Percentiles rank a stretch among this genome's conserved stretches.
phyloP scores from a whole-genome alignment of 2,888 invertebrate genomes.

The Lordiphosa fenestrarum region DNA sequence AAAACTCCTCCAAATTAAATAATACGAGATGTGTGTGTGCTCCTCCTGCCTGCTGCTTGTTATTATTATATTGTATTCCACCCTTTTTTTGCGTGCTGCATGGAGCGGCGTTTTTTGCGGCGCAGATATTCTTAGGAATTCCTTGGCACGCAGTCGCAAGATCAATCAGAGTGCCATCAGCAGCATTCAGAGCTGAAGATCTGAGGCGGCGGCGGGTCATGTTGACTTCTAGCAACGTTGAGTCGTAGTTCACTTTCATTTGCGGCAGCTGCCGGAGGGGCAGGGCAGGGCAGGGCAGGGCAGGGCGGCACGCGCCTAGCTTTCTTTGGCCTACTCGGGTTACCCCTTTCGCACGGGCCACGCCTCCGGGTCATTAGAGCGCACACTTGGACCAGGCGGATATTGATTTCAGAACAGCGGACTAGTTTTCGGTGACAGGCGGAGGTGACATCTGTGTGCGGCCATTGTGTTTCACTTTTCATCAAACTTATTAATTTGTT shows the following conservation, averaged over 20 bases:
- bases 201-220: slow-evolving; percentile 16
- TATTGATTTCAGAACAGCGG: slow-evolving; percentile 62
- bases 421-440: slow-evolving; percentile 3
- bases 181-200: slow-evolving; percentile 29
- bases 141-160: slow-evolving; percentile 65
- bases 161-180: slow-evolving; percentile 64
- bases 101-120: slow-evolving; percentile 47
- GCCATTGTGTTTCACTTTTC: slow-evolving; percentile 67
- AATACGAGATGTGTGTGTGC: slow-evolving; percentile 44
- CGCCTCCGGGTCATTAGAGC: slow-evolving; percentile 60
- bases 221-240: slow-evolving; percentile 29
- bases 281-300: background rate
- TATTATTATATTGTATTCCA: slow-evolving; percentile 73
- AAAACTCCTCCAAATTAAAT: slow-evolving; percentile 65
- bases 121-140: slow-evolving; percentile 65
- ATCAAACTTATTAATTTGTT: slow-evolving; percentile 71
- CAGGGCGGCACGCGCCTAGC: slow-evolving; percentile 57
- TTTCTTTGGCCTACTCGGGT: slow-evolving; percentile 54
- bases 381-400: slow-evolving; percentile 68
- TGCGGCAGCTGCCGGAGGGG: slow-evolving; percentile 22
- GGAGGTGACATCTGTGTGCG: slow-evolving; percentile 53
- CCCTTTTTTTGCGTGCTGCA: slow-evolving; percentile 61
- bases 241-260: slow-evolving; percentile 50
- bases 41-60: slow-evolving; percentile 44
- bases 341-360: slow-evolving; percentile 49